A percentile compares a stretch with the other conserved stretches of the same genome.
phyloP scores from a whole-genome alignment of 2,113 vertebrate genomes.

The Perca flavescens region DNA sequence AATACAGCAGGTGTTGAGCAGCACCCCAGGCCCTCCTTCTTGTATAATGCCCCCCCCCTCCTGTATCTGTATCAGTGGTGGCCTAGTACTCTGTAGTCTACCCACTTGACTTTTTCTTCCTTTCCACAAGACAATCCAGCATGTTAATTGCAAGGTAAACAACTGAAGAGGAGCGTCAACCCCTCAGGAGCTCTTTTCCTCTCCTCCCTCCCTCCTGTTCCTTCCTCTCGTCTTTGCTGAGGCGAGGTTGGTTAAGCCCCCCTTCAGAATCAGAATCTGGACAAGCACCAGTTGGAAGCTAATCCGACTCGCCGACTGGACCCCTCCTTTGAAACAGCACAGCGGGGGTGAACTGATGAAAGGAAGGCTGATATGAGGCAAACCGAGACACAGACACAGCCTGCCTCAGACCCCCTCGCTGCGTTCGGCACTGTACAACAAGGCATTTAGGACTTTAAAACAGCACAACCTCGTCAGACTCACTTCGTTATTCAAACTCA shows the following conservation, averaged over 20 bases:
- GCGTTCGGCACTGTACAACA: conserved; percentile 71
- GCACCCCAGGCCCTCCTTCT: conserved; percentile 20
- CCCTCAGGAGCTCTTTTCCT: conserved; percentile 55
- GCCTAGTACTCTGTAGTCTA: conserved; percentile 35
- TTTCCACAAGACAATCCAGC: conserved; percentile 62
- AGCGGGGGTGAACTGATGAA: conserved; percentile 80
- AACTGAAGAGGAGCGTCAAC: conserved; percentile 68
- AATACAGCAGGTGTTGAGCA: conserved; percentile 58
- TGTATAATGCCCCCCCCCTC: conserved; percentile 31
- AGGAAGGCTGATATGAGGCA: conserved; percentile 76
- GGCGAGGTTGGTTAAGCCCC: conserved; percentile 71
- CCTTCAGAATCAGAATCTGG: conserved; percentile 77
- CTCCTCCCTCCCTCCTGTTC: conserved; percentile 53
- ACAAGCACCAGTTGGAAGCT: conserved; percentile 83
- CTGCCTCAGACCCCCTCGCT: conserved; percentile 66
- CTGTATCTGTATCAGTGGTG: conserved; percentile 47
- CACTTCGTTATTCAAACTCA: conserved; percentile 32
- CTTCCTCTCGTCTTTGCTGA: conserved; percentile 64
- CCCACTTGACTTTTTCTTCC: conserved; percentile 73
- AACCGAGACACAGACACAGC: conserved; percentile 69
- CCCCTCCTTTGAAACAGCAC: conserved; percentile 76
- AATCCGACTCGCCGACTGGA: conserved; percentile 79
- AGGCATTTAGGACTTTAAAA: conserved; percentile 71
- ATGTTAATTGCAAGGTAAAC: conserved; percentile 80
- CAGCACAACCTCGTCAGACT: conserved; percentile 41